Evolutionary conservation across 2,888 invertebrate species (phyloP).

Genomic region (Leptopilina syphax): DNA sequence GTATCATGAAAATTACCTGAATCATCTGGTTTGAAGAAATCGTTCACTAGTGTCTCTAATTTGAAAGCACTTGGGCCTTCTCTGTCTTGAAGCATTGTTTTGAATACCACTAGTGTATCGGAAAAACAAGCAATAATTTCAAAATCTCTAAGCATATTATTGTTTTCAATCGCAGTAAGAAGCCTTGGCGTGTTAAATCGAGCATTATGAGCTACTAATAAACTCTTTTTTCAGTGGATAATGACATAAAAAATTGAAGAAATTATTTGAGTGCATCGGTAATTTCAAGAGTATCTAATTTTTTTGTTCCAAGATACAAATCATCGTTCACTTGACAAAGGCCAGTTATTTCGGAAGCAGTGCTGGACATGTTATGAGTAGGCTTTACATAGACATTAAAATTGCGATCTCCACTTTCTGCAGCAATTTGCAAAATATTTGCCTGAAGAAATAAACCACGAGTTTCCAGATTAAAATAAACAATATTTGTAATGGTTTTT

Average conservation of each 20-base stretch:
- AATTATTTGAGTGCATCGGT: constrained; percentile 40
- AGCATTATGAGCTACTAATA: constrained; percentile 50
- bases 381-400: constrained; percentile 46
- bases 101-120: constrained; percentile 44
- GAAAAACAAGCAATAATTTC: constrained; percentile 44
- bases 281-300: constrained; percentile 42
- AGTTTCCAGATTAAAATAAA: constrained; percentile 49
- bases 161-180: constrained; percentile 43
- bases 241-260: constrained; percentile 43
- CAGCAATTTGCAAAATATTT: constrained; percentile 45
- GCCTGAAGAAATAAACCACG: constrained; percentile 42
- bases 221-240: constrained; percentile 13
- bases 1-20: constrained; percentile 44
- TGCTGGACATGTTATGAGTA: constrained; percentile 26
- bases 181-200: constrained; percentile 45
- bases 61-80: constrained; percentile 44
- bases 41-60: constrained; percentile 40
- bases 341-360: constrained; percentile 25
- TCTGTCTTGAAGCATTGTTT: constrained; percentile 40
- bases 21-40: constrained; percentile 39
- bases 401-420: constrained; percentile 37
- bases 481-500: constrained; percentile 32
- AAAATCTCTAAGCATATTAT: constrained; percentile 42
- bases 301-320: constrained; percentile 42
- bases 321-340: background rate